Evolutionary conservation across 2,113 vertebrate genomes (phyloP).

Genomic region (Seriola quinqueradiata): DNA sequence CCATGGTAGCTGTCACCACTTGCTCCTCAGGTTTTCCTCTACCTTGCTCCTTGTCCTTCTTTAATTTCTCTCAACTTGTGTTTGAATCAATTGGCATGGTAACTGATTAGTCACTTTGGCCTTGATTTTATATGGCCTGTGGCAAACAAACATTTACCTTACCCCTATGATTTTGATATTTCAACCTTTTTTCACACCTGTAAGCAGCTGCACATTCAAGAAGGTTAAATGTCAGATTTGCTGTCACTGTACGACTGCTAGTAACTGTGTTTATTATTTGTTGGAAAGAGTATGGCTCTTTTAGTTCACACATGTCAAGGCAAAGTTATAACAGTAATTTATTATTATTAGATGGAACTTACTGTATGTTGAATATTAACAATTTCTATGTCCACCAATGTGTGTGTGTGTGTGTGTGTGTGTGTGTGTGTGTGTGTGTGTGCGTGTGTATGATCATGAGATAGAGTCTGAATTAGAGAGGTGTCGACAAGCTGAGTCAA

Average conservation of each 20-base stretch:
- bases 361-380: neutral
- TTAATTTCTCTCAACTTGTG: constrained; percentile 36
- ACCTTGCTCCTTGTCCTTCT: neutral
- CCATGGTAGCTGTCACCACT: constrained; percentile 61
- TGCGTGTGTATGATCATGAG: constrained; percentile 19
- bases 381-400: neutral
- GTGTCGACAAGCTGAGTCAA: constrained; percentile 54
- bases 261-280: neutral
- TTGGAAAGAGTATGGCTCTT: neutral
- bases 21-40: constrained; percentile 23
- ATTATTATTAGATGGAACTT: neutral
- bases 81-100: constrained; percentile 55
- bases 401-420: constrained; percentile 16
- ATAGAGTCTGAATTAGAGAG: constrained; percentile 39
- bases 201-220: neutral
- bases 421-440: constrained; percentile 8
- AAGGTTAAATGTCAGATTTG: neutral
- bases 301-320: neutral
- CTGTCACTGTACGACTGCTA: neutral
- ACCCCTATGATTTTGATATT: neutral
- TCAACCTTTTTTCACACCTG: neutral
- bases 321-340: neutral
- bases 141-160: neutral
- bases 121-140: constrained; percentile 6
- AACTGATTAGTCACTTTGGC: constrained; percentile 38